Evolutionary conservation across 64 coral and sea anemone genomes (phyloP), one percentile per base, ranked within the genome.

Genomic region (Stylophora pistillata): DNA sequence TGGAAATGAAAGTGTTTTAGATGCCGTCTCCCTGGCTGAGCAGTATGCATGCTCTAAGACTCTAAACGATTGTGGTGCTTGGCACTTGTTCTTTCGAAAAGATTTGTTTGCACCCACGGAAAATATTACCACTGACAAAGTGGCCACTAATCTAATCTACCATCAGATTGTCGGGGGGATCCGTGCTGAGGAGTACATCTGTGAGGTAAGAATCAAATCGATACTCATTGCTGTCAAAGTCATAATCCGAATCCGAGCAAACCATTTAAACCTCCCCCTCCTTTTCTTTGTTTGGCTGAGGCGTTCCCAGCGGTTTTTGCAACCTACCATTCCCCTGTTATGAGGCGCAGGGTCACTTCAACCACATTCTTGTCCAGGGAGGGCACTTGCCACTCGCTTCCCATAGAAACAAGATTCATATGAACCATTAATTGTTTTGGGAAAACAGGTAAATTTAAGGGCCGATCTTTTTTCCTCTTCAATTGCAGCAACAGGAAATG

Each of bases 81-180:
- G 88, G 74, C 63, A 55, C 29, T 32, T 94, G 15, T 94, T 86
- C 75, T 57, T 94, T 32, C 88, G 93, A 13, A 94, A 94, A 90
- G 93, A 94, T 60, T 31, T 94, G 15, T 94, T 94, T 25, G 68
- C 64, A 5, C 80, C 93, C 0, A 83, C 75, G 6, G 58, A 73
- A 20, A 78, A 90, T 53, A 32, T 88, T 32, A 47, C 55, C 59
- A 56, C 56, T 47, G 88, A 87, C 32, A 88, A 83, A 0, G 88
- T 90, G 63, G 88, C 87, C 28, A 94, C 33, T 52, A 72, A 94
- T 41, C 29, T 94, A 27, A 81, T 94, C 65, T 94, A 94, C 55
- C 66, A 86, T 31, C 93, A 94, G 54, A 87, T 94, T 53, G 59
- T 94, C 61, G 93, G 93, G 9, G 93, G 93, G 23, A 74, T 94